phyloP scores from a whole-genome alignment of 2,797 vertebrate species.

The Acrossocheilus fasciatus region DNA sequence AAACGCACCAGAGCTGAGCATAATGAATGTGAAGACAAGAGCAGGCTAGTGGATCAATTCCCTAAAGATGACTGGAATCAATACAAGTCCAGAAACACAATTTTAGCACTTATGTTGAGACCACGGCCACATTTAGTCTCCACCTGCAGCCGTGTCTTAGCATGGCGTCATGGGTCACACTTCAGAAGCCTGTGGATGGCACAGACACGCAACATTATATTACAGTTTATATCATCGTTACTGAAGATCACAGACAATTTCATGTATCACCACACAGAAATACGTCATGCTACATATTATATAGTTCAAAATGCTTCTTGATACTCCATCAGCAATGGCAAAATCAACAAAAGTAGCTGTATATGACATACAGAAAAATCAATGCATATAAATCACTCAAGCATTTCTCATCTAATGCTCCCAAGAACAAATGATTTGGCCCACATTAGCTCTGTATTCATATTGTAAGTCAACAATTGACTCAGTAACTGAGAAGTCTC shows the following conservation, averaged over 20 bases:
- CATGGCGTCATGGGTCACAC: constrained; percentile 66
- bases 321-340: neutral
- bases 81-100: constrained; percentile 31
- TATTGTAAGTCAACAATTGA: neutral
- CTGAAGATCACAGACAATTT: neutral
- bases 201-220: constrained; percentile 20
- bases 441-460: neutral
- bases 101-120: constrained; percentile 71
- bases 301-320: neutral
- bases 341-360: neutral
- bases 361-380: neutral
- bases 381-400: neutral
- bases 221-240: neutral
- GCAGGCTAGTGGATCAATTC: constrained; percentile 19
- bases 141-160: constrained; percentile 65
- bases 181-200: constrained; percentile 58
- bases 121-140: constrained; percentile 76
- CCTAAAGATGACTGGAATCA: constrained; percentile 14
- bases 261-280: neutral
- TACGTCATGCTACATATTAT: neutral
- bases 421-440: neutral
- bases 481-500: neutral
- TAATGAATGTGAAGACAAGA: neutral
- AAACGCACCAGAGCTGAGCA: neutral
- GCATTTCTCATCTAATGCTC: neutral